Evolutionary conservation across 2,797 vertebrate species (phyloP).

Genomic region (Micrastur ruficollis): DNA sequence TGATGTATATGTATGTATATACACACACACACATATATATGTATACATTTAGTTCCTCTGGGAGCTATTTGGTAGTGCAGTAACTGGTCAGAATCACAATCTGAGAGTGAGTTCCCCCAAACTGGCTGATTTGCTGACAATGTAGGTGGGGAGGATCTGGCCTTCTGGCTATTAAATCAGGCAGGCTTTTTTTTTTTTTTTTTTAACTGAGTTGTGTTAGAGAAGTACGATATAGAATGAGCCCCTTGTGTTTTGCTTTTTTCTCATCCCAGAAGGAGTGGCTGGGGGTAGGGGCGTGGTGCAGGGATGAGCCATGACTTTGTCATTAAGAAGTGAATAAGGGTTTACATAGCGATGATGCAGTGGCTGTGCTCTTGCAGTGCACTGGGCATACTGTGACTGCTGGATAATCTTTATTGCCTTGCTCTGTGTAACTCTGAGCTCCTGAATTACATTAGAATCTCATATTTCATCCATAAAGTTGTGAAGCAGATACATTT

Average conservation of each 20-base stretch:
- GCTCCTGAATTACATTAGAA: not conserved
- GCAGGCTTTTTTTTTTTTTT: not conserved
- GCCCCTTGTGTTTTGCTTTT: not conserved
- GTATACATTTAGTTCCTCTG: not conserved
- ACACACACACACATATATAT: accelerated
- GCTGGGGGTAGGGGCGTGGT: not conserved
- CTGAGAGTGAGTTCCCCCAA: not conserved
- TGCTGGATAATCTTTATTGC: not conserved
- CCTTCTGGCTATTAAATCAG: not conserved
- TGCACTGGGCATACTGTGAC: not conserved
- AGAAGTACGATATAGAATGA: not conserved
- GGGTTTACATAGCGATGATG: not conserved
- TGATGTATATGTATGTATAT: not conserved
- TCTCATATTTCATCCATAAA: not conserved
- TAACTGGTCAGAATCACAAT: not conserved
- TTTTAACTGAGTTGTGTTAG: not conserved
- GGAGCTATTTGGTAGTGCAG: not conserved
- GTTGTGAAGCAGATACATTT: not conserved
- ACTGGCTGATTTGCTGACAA: not conserved
- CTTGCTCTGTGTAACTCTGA: not conserved
- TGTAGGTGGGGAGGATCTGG: not conserved
- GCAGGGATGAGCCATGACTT: not conserved
- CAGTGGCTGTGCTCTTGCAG: not conserved
- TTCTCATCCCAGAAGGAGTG: not conserved
- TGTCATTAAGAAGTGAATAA: not conserved